Evolutionary conservation across 1,140 invertebrate genomes (phyloP).

Genomic region (Pygmarrhopalites habei): DNA sequence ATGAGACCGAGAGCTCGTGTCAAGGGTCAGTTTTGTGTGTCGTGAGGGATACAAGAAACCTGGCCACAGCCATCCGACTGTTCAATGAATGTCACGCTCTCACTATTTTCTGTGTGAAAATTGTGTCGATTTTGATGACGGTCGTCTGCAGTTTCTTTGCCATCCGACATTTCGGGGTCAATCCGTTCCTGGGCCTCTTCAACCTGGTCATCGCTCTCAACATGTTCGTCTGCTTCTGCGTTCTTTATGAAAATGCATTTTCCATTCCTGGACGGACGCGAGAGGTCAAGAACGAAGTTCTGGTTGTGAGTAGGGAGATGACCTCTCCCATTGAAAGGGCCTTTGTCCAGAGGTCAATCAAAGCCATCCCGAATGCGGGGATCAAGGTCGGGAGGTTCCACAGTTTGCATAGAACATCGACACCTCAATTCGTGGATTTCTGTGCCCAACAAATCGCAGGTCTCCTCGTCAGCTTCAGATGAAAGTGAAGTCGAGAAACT

Average conservation of each 20-base stretch:
- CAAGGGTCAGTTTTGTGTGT: too few species aligned
- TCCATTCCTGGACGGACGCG: not conserved
- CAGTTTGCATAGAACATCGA: not conserved
- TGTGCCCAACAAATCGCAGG: not conserved
- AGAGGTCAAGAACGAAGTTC: not conserved
- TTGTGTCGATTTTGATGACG: not conserved
- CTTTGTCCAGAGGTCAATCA: not conserved
- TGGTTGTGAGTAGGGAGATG: not conserved
- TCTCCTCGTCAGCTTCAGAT: too few species aligned
- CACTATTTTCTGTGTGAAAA: not conserved
- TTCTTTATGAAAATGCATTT: not conserved
- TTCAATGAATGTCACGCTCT: not conserved
- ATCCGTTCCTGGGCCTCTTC: not conserved
- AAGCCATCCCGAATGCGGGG: not conserved
- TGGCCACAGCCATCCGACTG: too few species aligned
- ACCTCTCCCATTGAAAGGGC: not conserved
- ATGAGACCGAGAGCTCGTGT: too few species aligned
- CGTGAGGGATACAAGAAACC: too few species aligned
- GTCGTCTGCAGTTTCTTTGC: not conserved
- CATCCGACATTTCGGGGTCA: not conserved
- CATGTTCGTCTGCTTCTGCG: not conserved
- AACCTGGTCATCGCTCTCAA: not conserved
- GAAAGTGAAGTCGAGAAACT: too few species aligned
- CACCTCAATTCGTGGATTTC: not conserved
- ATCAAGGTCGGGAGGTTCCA: not conserved